A percentile compares a stretch with the other conserved stretches of the same genome.
Conservation (phyloP, 2,888 invertebrate genomes). For the Folsomia candida region DNA sequence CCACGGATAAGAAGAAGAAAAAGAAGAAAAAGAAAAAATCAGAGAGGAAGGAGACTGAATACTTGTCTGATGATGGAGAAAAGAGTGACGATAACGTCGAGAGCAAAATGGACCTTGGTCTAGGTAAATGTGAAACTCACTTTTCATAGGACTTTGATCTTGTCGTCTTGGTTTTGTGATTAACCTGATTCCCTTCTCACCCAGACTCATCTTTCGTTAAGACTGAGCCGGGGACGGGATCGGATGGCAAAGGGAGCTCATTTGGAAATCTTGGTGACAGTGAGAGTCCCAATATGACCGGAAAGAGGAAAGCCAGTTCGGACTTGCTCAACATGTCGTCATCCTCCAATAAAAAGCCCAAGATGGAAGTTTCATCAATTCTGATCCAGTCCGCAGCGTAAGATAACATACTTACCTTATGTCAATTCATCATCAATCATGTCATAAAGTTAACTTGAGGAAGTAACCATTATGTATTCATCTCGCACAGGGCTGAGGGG, state of each 20-base stretch:
- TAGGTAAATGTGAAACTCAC: not conserved
- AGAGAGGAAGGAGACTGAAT: conserved; percentile 53
- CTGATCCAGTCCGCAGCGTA: conserved; percentile 54
- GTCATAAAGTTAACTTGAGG: not conserved
- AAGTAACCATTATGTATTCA: too few relatives aligned
- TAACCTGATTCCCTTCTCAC: not conserved
- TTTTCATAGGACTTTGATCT: not conserved
- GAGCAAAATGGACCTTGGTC: not conserved
- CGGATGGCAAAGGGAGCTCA: conserved; percentile 55
- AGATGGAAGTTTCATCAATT: conserved; percentile 57
- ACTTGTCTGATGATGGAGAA: conserved; percentile 31
- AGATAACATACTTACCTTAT: conserved; percentile 20
- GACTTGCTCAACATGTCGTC: conserved; percentile 33
- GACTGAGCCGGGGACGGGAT: conserved; percentile 28
- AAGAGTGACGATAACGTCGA: conserved; percentile 19
- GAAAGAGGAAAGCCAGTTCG: conserved; percentile 39
- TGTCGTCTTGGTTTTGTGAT: conserved; percentile 2
- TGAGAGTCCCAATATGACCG: conserved; percentile 15
- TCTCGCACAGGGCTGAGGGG: conserved; percentile 69
- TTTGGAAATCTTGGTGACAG: conserved; percentile 37
- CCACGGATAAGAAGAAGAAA: conserved; percentile 62
- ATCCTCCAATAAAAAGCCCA: conserved; percentile 60
- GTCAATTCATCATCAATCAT: not conserved
- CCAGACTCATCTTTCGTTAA: too few relatives aligned
- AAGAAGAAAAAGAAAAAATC: conserved; percentile 51